Evolutionary conservation across 2,888 invertebrate species (phyloP).

Genomic region (Mellilla xanthometata): DNA sequence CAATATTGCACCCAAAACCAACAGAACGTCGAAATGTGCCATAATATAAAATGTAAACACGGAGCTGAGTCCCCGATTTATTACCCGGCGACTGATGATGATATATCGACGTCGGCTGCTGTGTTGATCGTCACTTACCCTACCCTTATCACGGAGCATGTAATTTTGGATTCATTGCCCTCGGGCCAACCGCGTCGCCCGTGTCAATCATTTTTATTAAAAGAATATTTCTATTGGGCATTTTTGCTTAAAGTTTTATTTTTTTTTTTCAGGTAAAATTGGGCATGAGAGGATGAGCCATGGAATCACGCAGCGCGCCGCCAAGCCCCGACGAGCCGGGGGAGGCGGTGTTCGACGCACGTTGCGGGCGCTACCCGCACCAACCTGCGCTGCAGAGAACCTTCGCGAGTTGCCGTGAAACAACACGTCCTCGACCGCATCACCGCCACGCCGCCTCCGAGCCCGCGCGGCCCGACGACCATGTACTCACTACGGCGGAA

Average conservation of each 20-base stretch:
- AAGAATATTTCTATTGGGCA: slow-evolving; percentile 18
- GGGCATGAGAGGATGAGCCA: slow-evolving; percentile 77
- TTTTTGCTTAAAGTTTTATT: slow-evolving; percentile 14
- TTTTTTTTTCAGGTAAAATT: slow-evolving; percentile 63
- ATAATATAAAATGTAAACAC: slow-evolving; percentile 62
- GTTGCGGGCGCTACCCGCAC: slow-evolving; percentile 86
- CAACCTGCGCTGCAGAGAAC: slow-evolving; percentile 78
- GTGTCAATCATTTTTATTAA: slow-evolving; percentile 54
- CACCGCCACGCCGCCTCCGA: slow-evolving; percentile 74
- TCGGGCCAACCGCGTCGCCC: slow-evolving; percentile 48
- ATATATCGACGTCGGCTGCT: slow-evolving; percentile 78
- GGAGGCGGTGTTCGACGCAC: slow-evolving; percentile 88
- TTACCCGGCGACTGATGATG: slow-evolving; percentile 77
- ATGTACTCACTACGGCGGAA: slow-evolving; percentile 72
- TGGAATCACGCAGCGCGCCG: slow-evolving; percentile 83
- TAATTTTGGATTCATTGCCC: slow-evolving; percentile 80
- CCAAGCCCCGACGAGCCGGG: slow-evolving; percentile 81
- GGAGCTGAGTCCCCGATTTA: slow-evolving; percentile 67
- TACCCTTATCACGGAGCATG: slow-evolving; percentile 75
- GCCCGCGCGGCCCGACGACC: slow-evolving; percentile 73
- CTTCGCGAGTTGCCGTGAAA: slow-evolving; percentile 74
- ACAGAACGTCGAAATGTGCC: slow-evolving; percentile 41
- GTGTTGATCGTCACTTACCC: slow-evolving; percentile 79
- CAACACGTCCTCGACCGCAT: slow-evolving; percentile 63
- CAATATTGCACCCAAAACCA: slow-evolving; percentile 34